Conservation (phyloP, 2,888 invertebrate species). For the Nemurella pictetii region DNA sequence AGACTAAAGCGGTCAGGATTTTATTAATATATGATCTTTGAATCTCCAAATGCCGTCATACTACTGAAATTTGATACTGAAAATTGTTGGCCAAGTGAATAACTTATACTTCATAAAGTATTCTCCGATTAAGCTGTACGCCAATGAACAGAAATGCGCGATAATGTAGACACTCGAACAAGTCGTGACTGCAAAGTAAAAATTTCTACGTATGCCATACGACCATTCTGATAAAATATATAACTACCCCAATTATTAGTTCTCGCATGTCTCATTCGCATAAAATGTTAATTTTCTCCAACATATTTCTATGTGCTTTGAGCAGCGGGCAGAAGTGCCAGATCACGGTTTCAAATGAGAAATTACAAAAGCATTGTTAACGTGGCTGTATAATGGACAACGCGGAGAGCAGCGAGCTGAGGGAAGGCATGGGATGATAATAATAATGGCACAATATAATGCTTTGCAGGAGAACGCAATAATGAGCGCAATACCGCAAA, state of each 20-base stretch:
- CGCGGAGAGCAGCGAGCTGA: background rate
- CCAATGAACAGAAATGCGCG: background rate
- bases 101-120: no score
- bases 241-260: background rate
- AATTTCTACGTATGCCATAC: background rate
- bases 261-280: background rate
- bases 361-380: background rate
- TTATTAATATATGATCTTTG: background rate
- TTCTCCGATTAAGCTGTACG: background rate
- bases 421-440: background rate
- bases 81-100: background rate
- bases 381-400: background rate
- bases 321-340: background rate
- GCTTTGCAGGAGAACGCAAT: background rate
- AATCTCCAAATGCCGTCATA: background rate
- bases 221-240: background rate
- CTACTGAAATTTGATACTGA: background rate
- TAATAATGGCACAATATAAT: background rate
- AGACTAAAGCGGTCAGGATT: background rate
- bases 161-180: background rate
- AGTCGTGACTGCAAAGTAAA: background rate
- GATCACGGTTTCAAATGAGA: background rate
- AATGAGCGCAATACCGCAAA: background rate
- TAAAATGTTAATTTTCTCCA: background rate
- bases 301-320: background rate